Base-by-base conservation (phyloP, 2,113 vertebrate species). In the Trochalopteron elliotii region DNA sequence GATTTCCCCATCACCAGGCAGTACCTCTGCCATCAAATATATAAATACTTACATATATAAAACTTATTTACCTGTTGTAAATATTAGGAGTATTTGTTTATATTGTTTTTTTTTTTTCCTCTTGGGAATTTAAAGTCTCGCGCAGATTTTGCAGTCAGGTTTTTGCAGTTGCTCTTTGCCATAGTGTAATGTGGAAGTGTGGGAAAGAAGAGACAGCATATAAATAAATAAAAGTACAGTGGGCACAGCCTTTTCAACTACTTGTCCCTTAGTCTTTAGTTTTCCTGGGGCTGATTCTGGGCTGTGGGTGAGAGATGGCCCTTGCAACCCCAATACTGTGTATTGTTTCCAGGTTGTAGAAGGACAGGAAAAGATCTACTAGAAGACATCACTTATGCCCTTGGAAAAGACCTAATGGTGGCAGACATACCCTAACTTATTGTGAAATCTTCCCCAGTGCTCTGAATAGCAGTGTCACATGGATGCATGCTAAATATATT, bases 401-500 rank as follows among this genome's bases (percentile, higher is more conserved):
- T 81, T 61, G 52, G 57, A 59, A 83, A 56, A 83, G 42, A 57
- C 33, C 45, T 93, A 44, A 53, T 71, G 63, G 68, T 77, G 86
- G 68, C 70, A 35, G 21, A 35, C 1, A 3, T 59, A 52, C 56
- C 67, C n/a, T 80, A 37, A 69, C 28, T 49, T 47, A 44, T 87
- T 55, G 52, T 72, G 83, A 45, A 37, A 28, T 74, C 77, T 89
- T 64, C 33, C 57, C n/a, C 30, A 63, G 68, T 50, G 69, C 78
- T 81, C 37, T 65, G 74, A 86, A 57, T 64, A 95, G 64, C 61
- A 83, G 33, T 30, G 75, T 92, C 89, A 94, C 78, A 10, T 83
- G 89, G 89, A 42, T 33, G 67, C 56, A 16, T 39, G 74, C 92
- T 96, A 96, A 96, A 95, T 95, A 91, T 89, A 94, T 61, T 88